Conservation (phyloP, 2,888 invertebrate species). For the Hedya salicella region DNA sequence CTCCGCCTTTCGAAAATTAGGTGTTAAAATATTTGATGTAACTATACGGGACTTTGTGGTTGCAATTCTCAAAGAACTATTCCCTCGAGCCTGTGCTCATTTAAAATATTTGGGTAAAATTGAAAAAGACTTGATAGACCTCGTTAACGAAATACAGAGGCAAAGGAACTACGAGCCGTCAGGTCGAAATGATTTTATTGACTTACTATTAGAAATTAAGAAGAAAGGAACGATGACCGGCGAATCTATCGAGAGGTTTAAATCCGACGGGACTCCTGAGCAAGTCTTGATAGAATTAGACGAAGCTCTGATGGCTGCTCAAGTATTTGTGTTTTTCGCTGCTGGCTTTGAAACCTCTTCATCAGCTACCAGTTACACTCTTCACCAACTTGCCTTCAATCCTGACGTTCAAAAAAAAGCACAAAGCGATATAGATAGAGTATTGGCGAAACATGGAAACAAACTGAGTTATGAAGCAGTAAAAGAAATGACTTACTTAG, state of each 20-base stretch:
- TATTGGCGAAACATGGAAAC: conserved; percentile 55
- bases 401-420: conserved; percentile 60
- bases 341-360: conserved; percentile 71
- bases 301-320: conserved; percentile 42
- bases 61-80: conserved; percentile 58
- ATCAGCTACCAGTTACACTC: conserved; percentile 64
- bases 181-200: conserved; percentile 64
- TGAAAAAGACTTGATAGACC: conserved; percentile 55
- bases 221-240: conserved; percentile 58
- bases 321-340: conserved; percentile 56
- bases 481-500: conserved; percentile 64
- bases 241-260: conserved; percentile 60
- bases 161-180: conserved; percentile 63
- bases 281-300: conserved; percentile 36
- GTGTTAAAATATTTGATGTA: conserved; percentile 57
- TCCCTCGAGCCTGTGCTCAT: conserved; percentile 57
- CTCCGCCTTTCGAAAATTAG: conserved; percentile 65
- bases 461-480: conserved; percentile 64
- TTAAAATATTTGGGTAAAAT: conserved; percentile 53
- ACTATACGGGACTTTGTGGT: conserved; percentile 50
- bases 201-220: conserved; percentile 61
- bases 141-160: conserved; percentile 62
- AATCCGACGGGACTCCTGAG: conserved; percentile 55
- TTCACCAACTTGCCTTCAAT: conserved; percentile 65
- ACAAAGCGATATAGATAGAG: conserved; percentile 61